These are phyloP conservation scores for Atta texana DNA, from an alignment of 1,140 invertebrate genomes.

Conservation along the genomic window DNA sequence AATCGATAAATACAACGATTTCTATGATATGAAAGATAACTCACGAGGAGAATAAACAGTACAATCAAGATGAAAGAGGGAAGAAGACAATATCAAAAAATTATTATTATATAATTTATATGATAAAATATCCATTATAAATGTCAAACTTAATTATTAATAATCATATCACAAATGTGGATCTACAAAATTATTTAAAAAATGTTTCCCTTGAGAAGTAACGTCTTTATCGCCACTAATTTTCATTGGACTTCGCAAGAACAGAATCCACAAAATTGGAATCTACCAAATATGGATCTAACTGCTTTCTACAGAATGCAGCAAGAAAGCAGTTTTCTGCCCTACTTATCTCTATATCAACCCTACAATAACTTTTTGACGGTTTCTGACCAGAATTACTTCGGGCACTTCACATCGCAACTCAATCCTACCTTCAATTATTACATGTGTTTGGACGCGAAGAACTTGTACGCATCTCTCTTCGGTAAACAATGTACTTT, in stretches of 20 bases:
- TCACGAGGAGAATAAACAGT: background rate
- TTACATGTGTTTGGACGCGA: slow-evolving; percentile 58
- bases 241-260: slow-evolving; percentile 16
- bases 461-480: slow-evolving; percentile 49
- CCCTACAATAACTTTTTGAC: slow-evolving; percentile 57
- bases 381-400: slow-evolving; percentile 61
- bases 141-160: slow-evolving; percentile 11
- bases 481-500: slow-evolving; percentile 65
- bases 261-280: slow-evolving; percentile 15
- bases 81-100: slow-evolving; percentile 11
- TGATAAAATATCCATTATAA: background rate
- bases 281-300: slow-evolving; percentile 57
- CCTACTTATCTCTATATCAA: slow-evolving; percentile 50
- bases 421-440: slow-evolving; percentile 54
- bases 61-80: background rate
- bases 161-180: background rate
- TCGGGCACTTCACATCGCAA: slow-evolving; percentile 53
- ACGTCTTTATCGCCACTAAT: slow-evolving; percentile 28
- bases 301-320: slow-evolving; percentile 35
- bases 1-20: slow-evolving; percentile 33
- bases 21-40: slow-evolving; percentile 34
- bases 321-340: slow-evolving; percentile 24
- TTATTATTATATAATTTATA: background rate
- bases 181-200: slow-evolving; percentile 10
- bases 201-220: slow-evolving; percentile 58